Evolutionary conservation across 2,113 vertebrate species (phyloP).

Genomic region (Brachionichthys hirsutus): DNA sequence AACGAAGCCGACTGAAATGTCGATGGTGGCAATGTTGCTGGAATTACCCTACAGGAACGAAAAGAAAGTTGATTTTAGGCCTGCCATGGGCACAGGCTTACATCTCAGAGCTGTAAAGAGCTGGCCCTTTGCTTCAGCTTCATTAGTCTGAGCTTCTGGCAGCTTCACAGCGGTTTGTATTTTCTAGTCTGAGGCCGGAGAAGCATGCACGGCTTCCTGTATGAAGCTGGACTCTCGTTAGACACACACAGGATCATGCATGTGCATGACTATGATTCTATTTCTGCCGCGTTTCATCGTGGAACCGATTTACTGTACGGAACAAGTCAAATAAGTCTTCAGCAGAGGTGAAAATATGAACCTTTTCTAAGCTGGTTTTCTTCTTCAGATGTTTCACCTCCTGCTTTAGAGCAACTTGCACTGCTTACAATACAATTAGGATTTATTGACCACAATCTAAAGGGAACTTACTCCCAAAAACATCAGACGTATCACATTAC

Average conservation of each 20-base stretch:
- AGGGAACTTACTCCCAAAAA: constrained; percentile 1
- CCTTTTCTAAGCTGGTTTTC: too few species aligned
- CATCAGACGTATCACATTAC: too few species aligned
- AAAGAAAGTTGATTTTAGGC: constrained; percentile 30
- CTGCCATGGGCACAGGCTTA: not conserved
- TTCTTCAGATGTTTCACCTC: too few species aligned
- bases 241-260: not conserved
- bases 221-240: constrained; percentile 12
- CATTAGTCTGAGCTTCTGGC: constrained; percentile 38
- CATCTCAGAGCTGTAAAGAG: constrained; percentile 21
- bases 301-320: not conserved
- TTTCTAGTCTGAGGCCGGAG: constrained; percentile 27
- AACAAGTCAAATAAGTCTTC: too few species aligned
- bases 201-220: constrained; percentile 2
- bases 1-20: constrained; percentile 93
- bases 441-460: constrained; percentile 13
- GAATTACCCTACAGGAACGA: constrained; percentile 89
- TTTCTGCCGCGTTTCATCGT: constrained; percentile 21
- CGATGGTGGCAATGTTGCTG: constrained; percentile 91
- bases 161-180: constrained; percentile 41
- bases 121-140: constrained; percentile 38
- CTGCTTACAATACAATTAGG: constrained; percentile 9
- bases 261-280: not conserved
- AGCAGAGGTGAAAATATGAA: too few species aligned
- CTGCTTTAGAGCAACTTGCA: too few species aligned